Percentiles rank a stretch among this genome's conserved stretches.
These are phyloP conservation scores for Alethe diademata DNA, from an alignment of 2,113 vertebrate genomes.

Conservation along the genomic window DNA sequence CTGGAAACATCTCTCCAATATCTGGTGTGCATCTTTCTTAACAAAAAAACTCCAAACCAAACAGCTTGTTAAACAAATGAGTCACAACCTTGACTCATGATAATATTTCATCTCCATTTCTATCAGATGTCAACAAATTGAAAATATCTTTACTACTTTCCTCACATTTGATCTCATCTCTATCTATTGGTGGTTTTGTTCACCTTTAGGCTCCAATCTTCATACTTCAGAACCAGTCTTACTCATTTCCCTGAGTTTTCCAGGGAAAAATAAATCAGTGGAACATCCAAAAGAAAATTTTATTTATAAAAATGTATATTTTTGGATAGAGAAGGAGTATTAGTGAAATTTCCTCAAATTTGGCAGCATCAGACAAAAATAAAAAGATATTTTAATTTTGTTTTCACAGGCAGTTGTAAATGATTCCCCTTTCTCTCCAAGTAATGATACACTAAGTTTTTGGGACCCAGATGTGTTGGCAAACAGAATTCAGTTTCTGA, in stretches of 20 bases:
- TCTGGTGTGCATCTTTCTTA: not conserved
- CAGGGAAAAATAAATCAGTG: not conserved
- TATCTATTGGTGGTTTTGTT: not conserved
- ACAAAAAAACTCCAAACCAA: fast-evolving
- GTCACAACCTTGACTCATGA: not conserved
- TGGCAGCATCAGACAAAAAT: not conserved
- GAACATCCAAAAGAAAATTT: not conserved
- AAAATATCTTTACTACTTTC: not conserved
- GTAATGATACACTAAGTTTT: fast-evolving
- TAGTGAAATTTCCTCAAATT: not conserved
- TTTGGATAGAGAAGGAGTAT: not conserved
- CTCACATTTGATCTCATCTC: not conserved
- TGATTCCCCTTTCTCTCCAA: fast-evolving
- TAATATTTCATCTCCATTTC: not conserved
- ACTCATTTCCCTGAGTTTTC: not conserved
- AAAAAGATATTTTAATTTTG: not conserved
- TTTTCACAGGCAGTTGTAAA: not conserved
- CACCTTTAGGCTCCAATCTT: not conserved
- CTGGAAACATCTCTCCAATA: not conserved
- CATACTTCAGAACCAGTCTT: not conserved
- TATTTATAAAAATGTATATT: not conserved
- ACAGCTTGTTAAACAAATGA: not conserved
- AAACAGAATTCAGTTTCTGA: not conserved
- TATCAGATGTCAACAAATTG: not conserved
- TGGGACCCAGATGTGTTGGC: not conserved